Evolutionary conservation across 2,113 vertebrate genomes (phyloP), one percentile per base, ranked within the genome.

Genomic region (Chloropsis cyanopogon): DNA sequence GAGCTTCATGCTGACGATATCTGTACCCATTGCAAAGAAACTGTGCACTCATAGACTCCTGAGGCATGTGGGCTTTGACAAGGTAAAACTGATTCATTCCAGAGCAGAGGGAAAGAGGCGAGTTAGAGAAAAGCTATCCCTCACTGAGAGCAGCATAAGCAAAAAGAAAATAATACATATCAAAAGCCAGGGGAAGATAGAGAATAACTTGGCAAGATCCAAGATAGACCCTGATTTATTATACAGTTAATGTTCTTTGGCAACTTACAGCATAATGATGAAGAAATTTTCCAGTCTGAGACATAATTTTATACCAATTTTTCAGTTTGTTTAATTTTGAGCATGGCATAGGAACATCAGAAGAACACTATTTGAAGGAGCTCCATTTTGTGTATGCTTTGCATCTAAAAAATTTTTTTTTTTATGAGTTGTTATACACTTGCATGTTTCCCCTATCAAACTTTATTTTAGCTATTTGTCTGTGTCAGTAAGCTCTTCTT

Each of bases 321-420:
- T 95, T 84, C 57, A 72, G 68, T 76, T 83, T 83, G 33, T 88
- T 94, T 88, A 29, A 78, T 91, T 82, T n/a, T 78, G 39, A 79
- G 8, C 47, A 86, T 75, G 44, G 37, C 8, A 1, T 17, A 86
- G 37, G 33, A 86, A 54, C 20, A 50, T 52, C n/a, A 73, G 41
- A 19, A 82, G 41, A 7, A 69, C 6, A 9, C 6, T 37, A 12
- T 26, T 72, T 59, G 24, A 88, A 90, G 35, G 29, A 63, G 33
- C 13, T 41, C 11, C 53, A 50, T 91, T 93, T 70, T 92, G 29
- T 52, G 2, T 41, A 9, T 47, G 22, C 71, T 84, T 71, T 41
- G 11, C 11, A 84, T 26, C 26, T 60, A 75, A 79, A 76, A 90
- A 20, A 4, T 2, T 20, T 4, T 6, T 50, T 44, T 59, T 90